phyloP scores from a whole-genome alignment of 2,113 vertebrate species.

The Mungos mungo region DNA sequence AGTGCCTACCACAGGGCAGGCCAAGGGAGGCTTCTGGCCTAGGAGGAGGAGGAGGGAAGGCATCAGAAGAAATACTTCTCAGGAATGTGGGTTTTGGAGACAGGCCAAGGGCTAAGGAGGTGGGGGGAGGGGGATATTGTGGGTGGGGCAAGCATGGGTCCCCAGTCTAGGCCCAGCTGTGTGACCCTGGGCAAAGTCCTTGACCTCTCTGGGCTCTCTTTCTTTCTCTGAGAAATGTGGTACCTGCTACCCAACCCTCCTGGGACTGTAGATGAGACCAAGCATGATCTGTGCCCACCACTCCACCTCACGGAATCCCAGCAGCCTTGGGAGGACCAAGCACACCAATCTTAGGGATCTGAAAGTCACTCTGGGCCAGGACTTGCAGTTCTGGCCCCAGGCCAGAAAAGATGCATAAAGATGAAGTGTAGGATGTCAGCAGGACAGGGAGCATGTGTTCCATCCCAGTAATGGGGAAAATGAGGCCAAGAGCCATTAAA shows the following conservation, averaged over 20 bases:
- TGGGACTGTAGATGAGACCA: neutral
- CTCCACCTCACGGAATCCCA: neutral
- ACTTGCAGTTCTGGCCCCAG: neutral
- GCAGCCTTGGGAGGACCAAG: neutral
- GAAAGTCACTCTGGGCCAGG: neutral
- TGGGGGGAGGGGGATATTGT: neutral
- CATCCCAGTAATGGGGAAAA: neutral
- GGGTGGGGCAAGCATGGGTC: neutral
- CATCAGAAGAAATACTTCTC: neutral
- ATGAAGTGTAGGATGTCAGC: neutral
- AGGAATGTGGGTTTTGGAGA: constrained; percentile 40
- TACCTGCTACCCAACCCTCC: neutral
- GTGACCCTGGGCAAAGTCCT: constrained; percentile 16
- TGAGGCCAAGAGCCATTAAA: neutral
- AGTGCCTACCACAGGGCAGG: neutral
- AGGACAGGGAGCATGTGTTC: neutral
- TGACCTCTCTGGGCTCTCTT: constrained; percentile 28
- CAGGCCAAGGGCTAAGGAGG: neutral
- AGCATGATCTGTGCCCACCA: neutral
- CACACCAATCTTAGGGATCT: neutral
- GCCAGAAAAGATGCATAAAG: neutral
- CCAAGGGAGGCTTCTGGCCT: neutral
- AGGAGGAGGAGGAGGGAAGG: neutral
- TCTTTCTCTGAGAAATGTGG: neutral
- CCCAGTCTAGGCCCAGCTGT: neutral